These are phyloP conservation scores for Maniola jurtina DNA, from an alignment of 1,140 invertebrate genomes.

Conservation along the genomic window DNA sequence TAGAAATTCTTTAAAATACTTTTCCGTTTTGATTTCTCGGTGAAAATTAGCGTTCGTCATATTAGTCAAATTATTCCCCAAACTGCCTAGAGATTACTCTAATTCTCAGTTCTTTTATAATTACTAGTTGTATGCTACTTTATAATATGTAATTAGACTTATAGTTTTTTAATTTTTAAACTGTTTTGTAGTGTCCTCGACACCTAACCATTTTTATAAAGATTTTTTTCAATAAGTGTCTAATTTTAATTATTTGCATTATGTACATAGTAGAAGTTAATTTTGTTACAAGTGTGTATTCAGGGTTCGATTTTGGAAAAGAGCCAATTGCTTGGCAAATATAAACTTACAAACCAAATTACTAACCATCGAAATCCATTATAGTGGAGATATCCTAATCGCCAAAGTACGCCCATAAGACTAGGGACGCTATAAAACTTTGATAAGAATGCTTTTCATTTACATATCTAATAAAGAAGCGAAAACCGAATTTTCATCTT, in stretches of 20 bases:
- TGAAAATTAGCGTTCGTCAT: constrained; percentile 43
- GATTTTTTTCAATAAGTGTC: constrained; percentile 23
- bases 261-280: constrained; percentile 70
- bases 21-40: background rate
- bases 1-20: background rate
- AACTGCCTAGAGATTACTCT: constrained; percentile 57
- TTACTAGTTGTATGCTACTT: constrained; percentile 28
- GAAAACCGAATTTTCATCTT: constrained; percentile 11
- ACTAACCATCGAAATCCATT: constrained; percentile 37
- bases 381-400: constrained; percentile 35
- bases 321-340: constrained; percentile 20
- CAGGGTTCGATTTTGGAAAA: constrained; percentile 26
- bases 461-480: constrained; percentile 5
- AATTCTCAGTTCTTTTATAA: constrained; percentile 35
- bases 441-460: constrained; percentile 21
- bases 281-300: constrained; percentile 46
- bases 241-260: constrained; percentile 50
- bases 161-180: constrained; percentile 33
- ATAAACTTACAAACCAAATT: constrained; percentile 39
- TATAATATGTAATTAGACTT: constrained; percentile 33
- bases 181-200: constrained; percentile 33
- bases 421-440: constrained; percentile 30
- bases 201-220: constrained; percentile 26
- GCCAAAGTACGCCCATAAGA: constrained; percentile 40
- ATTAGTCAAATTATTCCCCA: constrained; percentile 72